Evolutionary conservation across 2,113 vertebrate genomes (phyloP), one percentile per base, ranked within the genome.

Genomic region (Mustela nigripes): DNA sequence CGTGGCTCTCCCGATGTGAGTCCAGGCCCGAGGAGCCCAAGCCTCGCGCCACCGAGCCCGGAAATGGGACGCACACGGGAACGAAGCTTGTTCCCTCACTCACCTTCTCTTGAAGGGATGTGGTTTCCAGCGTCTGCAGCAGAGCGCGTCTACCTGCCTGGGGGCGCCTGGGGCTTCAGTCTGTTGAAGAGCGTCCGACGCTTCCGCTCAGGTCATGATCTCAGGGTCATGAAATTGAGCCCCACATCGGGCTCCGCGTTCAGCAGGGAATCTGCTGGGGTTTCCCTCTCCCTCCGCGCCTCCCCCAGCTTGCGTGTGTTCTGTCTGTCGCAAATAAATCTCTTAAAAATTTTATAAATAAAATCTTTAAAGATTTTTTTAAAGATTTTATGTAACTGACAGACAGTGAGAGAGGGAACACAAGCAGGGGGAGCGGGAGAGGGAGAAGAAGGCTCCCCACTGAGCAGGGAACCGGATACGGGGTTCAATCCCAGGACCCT

Each of bases 21-120:
- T 11, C 4, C 48, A 18, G 48, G 7, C 28, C 65, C 62, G 3
- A 1, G 31, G 67, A 60, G 22, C 0, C 16, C 11, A 2, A 11
- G 21, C 31, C 11, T 0, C 1, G 2, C 0, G 0, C 19, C 56
- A 9, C 31, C 24, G 15, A 31, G 42, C 12, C 63, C 7, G 19
- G 78, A 53, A 80, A 19, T n/a, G 42, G 73, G 76, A 24, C 6
- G 53, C 42, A 3, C 1, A 0, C 3, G 28, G 81, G 96, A 95
- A 96, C 42, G 97, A 98, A 97, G 95, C 97, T 97, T 94, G 50
- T 67, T 95, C 96, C 86, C 80, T 93, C 86, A 94, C 97, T n/a
- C 42, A 85, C 79, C 89, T 97, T 92, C 80, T 97, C 97, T 63
- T 26, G 79, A 87, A 97, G 88, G 88, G 86, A 33, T 31, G 45